A percentile compares a stretch with the other conserved stretches of the same genome.
Evolutionary conservation across 2,797 vertebrate genomes (phyloP).

Genomic region (Neomorphus geoffroyi): DNA sequence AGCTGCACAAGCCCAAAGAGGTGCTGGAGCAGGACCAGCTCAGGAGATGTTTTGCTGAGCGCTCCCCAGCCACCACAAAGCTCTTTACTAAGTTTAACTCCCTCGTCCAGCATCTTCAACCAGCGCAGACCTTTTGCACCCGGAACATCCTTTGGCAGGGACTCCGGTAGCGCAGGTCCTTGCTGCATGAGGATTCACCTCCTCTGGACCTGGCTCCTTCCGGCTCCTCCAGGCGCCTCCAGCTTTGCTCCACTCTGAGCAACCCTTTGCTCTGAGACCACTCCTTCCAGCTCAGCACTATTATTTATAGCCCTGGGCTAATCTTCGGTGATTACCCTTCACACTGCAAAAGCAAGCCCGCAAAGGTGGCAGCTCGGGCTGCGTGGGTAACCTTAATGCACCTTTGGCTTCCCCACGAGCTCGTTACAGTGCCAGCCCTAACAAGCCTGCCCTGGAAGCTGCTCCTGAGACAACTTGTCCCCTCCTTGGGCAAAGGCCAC

Average conservation of each 20-base stretch:
- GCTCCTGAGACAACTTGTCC: not conserved
- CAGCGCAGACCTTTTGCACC: not conserved
- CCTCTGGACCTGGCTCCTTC: not conserved
- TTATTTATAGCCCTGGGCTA: conserved; percentile 61
- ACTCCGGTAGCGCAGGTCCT: not conserved
- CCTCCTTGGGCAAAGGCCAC: not conserved
- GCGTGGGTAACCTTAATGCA: not conserved
- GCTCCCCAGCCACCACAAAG: not conserved
- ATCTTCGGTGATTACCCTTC: conserved; percentile 44
- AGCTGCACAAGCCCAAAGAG: not conserved
- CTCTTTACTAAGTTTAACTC: not conserved
- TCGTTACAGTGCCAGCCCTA: not conserved
- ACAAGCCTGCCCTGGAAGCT: not conserved
- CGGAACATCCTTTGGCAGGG: not conserved
- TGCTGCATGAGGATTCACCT: not conserved
- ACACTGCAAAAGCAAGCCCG: not conserved
- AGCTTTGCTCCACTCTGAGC: not conserved
- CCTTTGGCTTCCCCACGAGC: not conserved
- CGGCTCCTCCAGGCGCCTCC: not conserved
- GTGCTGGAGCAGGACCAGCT: not conserved
- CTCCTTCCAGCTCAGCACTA: conserved; percentile 58
- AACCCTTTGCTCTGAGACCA: not conserved
- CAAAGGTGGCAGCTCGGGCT: conserved; percentile 28
- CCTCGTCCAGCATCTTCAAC: not conserved
- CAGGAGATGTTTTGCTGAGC: not conserved